Evolutionary conservation across 2,888 invertebrate genomes (phyloP).

Genomic region (Sinelater perroti): DNA sequence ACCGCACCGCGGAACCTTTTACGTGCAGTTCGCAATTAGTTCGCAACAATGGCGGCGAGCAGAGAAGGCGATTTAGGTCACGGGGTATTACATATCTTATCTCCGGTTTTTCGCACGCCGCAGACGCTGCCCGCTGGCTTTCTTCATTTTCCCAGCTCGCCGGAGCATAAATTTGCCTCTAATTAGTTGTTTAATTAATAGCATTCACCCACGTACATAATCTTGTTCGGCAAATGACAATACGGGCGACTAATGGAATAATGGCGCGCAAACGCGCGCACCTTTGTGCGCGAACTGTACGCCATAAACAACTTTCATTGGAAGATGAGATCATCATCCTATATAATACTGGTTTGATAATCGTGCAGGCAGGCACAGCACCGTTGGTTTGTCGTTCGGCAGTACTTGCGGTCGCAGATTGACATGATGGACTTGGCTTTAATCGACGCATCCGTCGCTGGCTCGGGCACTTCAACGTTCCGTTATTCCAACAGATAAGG

Average conservation of each 20-base stretch:
- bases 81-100: not conserved
- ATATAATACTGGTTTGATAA: conserved; percentile 51
- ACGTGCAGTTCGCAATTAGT: not conserved
- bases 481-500: not conserved
- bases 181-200: not conserved
- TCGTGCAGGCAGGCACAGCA: conserved; percentile 22
- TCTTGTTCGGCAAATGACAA: conserved; percentile 2
- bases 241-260: conserved; percentile 12
- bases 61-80: conserved; percentile 1
- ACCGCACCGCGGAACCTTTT: no score
- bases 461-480: not conserved
- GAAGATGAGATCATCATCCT: conserved; percentile 54
- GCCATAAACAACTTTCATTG: conserved; percentile 50
- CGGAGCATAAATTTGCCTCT: not conserved
- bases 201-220: conserved; percentile 6
- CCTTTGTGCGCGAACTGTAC: conserved; percentile 45
- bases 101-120: not conserved
- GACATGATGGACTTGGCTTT: conserved; percentile 9
- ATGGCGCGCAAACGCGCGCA: conserved; percentile 34
- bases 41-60: not conserved
- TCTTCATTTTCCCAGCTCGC: not conserved
- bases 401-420: conserved; percentile 1
- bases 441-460: conserved; percentile 20
- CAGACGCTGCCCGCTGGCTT: not conserved
- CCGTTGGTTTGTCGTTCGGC: conserved; percentile 8